Evolutionary conservation across 2,888 invertebrate genomes (phyloP).

Genomic region (Melieria crassipennis): DNA sequence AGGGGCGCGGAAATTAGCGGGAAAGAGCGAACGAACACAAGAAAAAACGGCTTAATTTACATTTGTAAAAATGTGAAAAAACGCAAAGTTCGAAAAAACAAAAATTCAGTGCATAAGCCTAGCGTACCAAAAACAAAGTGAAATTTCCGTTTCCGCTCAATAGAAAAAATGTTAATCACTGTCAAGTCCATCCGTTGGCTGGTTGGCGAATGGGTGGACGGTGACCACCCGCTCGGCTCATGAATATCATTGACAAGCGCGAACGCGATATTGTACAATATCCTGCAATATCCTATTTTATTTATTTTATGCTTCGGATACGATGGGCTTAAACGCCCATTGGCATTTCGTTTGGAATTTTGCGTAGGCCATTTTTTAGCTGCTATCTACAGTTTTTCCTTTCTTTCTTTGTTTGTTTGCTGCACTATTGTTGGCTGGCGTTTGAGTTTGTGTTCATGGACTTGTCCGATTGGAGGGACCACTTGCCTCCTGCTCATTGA

Average conservation of each 20-base stretch:
- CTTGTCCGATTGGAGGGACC: too few species aligned
- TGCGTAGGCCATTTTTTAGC: background rate
- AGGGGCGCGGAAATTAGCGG: background rate
- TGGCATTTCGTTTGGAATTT: conserved; percentile 16
- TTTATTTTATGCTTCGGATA: conserved; percentile 11
- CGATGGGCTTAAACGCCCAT: conserved; percentile 22
- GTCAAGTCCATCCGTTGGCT: conserved; percentile 33
- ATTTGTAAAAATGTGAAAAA: conserved; percentile 50
- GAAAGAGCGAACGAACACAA: background rate
- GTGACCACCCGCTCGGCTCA: conserved; percentile 5
- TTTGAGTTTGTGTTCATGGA: too few species aligned
- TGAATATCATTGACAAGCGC: conserved; percentile 28
- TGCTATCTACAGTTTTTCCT: background rate
- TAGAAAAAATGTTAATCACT: conserved; percentile 37
- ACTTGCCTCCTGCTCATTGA: too few species aligned
- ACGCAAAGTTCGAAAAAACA: conserved; percentile 10
- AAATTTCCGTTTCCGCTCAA: conserved; percentile 35
- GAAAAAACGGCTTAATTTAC: conserved; percentile 54
- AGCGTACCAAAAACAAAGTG: conserved; percentile 18
- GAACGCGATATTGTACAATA: conserved; percentile 23
- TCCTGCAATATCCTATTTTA: conserved; percentile 23
- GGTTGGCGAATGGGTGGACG: background rate
- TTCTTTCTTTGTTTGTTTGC: background rate
- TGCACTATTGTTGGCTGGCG: too few species aligned
- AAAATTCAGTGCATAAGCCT: background rate